Evolutionary conservation across 2,113 vertebrate genomes (phyloP), one percentile per base, ranked within the genome.

Genomic region (Prietella phreatophila): DNA sequence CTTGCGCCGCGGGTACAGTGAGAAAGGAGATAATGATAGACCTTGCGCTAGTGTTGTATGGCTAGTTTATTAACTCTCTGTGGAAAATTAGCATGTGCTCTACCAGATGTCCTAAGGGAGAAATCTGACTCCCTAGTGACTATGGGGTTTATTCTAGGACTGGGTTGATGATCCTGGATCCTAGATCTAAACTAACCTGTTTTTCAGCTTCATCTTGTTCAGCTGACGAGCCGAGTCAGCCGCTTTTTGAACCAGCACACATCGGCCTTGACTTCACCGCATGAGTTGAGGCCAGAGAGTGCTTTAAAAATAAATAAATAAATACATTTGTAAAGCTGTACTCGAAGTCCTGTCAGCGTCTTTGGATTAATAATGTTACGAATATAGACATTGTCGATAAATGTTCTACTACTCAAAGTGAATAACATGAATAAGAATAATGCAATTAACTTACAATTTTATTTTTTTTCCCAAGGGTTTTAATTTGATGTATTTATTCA

Each of bases 51-150:
- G 30, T 5, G 42, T 80, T 11, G 76, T 33, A 27, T 30, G 15
- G 20, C 42, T 56, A 56, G 61, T 67, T 86, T 65, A 47, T 81
- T 86, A 53, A 81, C n/a, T 69, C 42, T 86, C 60, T 27, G 7
- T 42, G 19, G 63, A 25, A 85, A 73, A 69, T 22, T 55, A 22
- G n/a, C 42, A 50, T 7, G 14, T 30, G 27, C 47, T 55, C 27
- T 30, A n/a, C 42, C 7, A 13, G 39, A 53, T 27, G 5, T 33
- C 53, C 53, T 11, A 56, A 30, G 53, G 27, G 50, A 27, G 27
- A n/a, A 56, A 20, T 33, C 14, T 4, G 55, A 81, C 5, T 22
- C 53, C 36, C 79, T 9, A 11, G 53, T 56, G n/a, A 20, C 53
- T 58, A 11, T 20, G 50, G 47, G 19, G 27, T 79, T 50, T 55